phyloP scores from a whole-genome alignment of 1,140 invertebrate species.

The Chionoecetes opilio region DNA sequence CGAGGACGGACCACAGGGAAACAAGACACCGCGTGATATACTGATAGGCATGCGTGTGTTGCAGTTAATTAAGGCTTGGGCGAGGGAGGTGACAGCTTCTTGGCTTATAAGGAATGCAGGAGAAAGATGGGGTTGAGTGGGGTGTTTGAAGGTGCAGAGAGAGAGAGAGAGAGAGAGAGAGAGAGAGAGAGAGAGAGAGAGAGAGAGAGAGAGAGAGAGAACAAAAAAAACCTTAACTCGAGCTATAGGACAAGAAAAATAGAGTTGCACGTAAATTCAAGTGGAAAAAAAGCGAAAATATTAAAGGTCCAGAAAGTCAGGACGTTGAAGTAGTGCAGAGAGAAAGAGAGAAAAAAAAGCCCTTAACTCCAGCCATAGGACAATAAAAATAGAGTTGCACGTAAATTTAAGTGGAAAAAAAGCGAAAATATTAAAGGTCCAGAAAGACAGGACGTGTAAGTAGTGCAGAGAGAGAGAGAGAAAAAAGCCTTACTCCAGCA shows the following conservation, averaged over 20 bases:
- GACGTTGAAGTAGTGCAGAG: not conserved
- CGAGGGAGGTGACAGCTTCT: not conserved
- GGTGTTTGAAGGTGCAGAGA: not conserved
- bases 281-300: not conserved
- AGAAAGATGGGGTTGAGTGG: not conserved
- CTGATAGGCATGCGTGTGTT: not conserved
- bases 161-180: constrained; percentile 27
- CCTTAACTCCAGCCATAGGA: too few species aligned
- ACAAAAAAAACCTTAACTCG: too few species aligned
- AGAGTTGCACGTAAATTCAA: too few species aligned
- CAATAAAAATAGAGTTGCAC: too few species aligned
- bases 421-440: too few species aligned
- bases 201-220: constrained; percentile 22
- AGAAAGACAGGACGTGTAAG: not conserved
- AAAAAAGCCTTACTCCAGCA: too few species aligned
- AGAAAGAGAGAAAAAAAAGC: not conserved
- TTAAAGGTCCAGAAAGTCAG: too few species aligned
- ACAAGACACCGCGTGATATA: not conserved
- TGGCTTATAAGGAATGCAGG: not conserved
- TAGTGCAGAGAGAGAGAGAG: not conserved
- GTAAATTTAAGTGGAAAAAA: not conserved
- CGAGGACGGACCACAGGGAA: not conserved
- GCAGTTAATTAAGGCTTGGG: not conserved
- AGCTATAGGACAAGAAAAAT: too few species aligned
- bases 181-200: constrained; percentile 27